A percentile compares a stretch with the other conserved stretches of the same genome.
phyloP scores from a whole-genome alignment of 2,797 vertebrate species.

The Sebastes kiyomatsui region DNA sequence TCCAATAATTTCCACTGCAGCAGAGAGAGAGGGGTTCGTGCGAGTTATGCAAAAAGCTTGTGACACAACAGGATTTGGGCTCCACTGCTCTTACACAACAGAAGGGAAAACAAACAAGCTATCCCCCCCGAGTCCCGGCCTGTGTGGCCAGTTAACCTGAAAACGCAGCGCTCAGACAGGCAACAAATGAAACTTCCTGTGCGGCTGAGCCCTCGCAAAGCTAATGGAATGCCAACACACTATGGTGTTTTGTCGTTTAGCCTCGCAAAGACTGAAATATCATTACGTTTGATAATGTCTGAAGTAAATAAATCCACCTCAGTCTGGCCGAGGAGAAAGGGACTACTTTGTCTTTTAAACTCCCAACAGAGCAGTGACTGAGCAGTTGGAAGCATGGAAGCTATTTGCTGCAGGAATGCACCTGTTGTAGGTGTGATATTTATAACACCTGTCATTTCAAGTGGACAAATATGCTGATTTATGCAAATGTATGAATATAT shows the following conservation, averaged over 20 bases:
- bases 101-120: slow-evolving; percentile 33
- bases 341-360: background rate
- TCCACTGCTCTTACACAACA: slow-evolving; percentile 31
- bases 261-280: background rate
- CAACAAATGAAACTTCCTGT: slow-evolving; percentile 32
- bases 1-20: slow-evolving; percentile 5
- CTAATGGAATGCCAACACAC: background rate
- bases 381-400: background rate
- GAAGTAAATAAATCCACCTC: background rate
- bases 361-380: background rate
- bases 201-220: background rate
- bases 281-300: background rate
- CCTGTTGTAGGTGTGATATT: background rate
- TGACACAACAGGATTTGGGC: slow-evolving; percentile 44
- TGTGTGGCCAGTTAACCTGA: slow-evolving; percentile 34
- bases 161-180: slow-evolving; percentile 5
- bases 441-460: background rate
- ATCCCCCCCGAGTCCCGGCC: slow-evolving; percentile 14
- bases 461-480: too few relatives aligned
- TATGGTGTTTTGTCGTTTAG: background rate
- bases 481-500: too few relatives aligned
- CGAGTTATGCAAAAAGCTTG: slow-evolving; percentile 32
- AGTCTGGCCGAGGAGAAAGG: background rate
- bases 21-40: background rate
- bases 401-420: background rate